These are phyloP conservation scores for Eupsilia transversa DNA, from an alignment of 2,888 invertebrate species.

Conservation along the genomic window DNA sequence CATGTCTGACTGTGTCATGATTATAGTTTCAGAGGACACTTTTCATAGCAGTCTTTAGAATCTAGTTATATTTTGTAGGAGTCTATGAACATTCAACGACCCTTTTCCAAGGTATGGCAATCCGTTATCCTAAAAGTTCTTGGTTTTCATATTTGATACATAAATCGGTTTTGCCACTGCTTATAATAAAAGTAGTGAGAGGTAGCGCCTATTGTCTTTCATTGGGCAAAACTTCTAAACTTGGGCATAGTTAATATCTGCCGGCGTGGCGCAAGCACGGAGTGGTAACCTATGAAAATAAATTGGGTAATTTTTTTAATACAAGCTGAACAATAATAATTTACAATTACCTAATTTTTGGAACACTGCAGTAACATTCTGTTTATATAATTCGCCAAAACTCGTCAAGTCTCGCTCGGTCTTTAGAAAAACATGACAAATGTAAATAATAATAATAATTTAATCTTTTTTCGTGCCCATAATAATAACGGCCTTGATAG, in stretches of 20 bases:
- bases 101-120: too few relatives aligned
- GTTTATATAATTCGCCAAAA: background rate
- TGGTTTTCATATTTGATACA: background rate
- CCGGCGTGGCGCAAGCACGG: background rate
- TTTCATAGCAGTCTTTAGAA: background rate
- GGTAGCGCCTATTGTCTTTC: background rate
- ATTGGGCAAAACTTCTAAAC: background rate
- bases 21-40: background rate
- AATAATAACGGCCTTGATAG: conserved; percentile 53
- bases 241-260: background rate
- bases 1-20: background rate
- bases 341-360: background rate
- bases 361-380: background rate
- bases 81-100: too few relatives aligned
- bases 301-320: background rate
- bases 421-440: conserved; percentile 3
- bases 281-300: background rate
- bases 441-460: background rate
- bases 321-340: background rate
- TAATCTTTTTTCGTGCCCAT: conserved; percentile 40
- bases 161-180: background rate
- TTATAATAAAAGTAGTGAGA: background rate
- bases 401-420: background rate
- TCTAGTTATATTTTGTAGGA: background rate
- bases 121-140: too few relatives aligned